Conservation (phyloP, 2,797 vertebrate species). For the Xenopus petersii region DNA sequence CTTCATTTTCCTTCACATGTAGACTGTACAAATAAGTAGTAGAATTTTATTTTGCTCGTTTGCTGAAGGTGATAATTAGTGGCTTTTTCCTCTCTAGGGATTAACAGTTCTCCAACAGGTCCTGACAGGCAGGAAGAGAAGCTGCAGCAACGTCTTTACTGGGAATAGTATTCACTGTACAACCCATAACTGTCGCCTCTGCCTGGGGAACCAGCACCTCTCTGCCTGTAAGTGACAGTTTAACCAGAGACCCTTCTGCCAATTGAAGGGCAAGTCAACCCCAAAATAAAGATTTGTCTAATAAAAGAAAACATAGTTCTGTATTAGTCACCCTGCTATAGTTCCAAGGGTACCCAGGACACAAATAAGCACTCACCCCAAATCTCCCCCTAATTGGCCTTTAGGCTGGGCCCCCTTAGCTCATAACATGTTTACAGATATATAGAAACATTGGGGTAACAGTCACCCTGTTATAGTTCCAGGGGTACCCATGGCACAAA, state of each 20-base stretch:
- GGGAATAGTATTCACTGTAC: slow-evolving; percentile 12
- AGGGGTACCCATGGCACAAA: too few relatives aligned
- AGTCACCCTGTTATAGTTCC: too few relatives aligned
- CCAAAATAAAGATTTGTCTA: neutral
- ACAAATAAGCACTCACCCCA: too few relatives aligned
- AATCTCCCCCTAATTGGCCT: too few relatives aligned
- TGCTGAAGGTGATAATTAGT: slow-evolving; percentile 48
- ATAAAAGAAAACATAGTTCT: too few relatives aligned
- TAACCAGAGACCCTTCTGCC: slow-evolving; percentile 12
- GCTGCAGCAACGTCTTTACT: slow-evolving; percentile 23
- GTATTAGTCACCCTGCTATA: too few relatives aligned
- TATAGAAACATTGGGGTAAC: too few relatives aligned
- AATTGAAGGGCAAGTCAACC: slow-evolving; percentile 15
- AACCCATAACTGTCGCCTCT: too few relatives aligned
- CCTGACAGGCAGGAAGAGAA: slow-evolving; percentile 48
- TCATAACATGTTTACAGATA: too few relatives aligned
- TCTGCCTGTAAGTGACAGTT: slow-evolving; percentile 9
- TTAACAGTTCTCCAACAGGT: slow-evolving; percentile 49
- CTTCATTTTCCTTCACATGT: too few relatives aligned
- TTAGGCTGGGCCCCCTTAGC: too few relatives aligned
- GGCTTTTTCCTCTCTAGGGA: slow-evolving; percentile 43
- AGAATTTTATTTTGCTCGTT: slow-evolving; percentile 40
- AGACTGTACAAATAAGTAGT: neutral
- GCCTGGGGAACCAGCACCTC: neutral
- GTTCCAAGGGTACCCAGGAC: too few relatives aligned